Conservation (phyloP, 2,888 invertebrate genomes). For the Ectropis crepuscularia region DNA sequence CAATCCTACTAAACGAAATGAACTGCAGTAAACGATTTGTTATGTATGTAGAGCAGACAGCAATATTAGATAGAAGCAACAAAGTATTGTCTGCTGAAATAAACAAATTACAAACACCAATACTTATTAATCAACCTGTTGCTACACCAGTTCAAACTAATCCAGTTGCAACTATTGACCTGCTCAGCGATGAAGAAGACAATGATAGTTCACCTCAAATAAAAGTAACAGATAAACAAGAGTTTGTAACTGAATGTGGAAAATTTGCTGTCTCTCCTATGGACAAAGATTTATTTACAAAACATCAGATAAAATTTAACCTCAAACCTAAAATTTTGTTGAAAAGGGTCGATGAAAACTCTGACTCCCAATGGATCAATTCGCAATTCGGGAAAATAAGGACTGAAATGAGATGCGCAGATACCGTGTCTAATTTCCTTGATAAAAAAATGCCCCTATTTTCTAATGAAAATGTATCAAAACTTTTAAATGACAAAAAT, state of each 20-base stretch:
- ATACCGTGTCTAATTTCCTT: no score
- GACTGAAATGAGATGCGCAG: no score
- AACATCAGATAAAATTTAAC: slow-evolving; percentile 62
- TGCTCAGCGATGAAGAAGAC: slow-evolving; percentile 74
- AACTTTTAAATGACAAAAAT: slow-evolving; percentile 22
- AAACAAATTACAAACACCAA: slow-evolving; percentile 46
- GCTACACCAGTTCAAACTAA: slow-evolving; percentile 2
- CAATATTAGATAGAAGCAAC: slow-evolving; percentile 37
- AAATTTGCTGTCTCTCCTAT: slow-evolving; percentile 51
- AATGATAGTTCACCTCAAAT: neutral
- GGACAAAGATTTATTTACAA: slow-evolving; percentile 46
- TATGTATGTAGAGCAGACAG: slow-evolving; percentile 63
- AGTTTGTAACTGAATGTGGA: slow-evolving; percentile 67
- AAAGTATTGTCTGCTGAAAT: slow-evolving; percentile 48
- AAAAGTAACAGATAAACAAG: slow-evolving; percentile 18
- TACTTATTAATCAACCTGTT: neutral
- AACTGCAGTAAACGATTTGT: slow-evolving; percentile 53
- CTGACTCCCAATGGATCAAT: neutral
- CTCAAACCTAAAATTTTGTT: slow-evolving; percentile 62
- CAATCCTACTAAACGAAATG: slow-evolving; percentile 53
- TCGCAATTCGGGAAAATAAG: no score
- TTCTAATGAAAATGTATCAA: slow-evolving; percentile 14
- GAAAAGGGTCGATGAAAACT: slow-evolving; percentile 35
- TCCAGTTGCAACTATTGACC: slow-evolving; percentile 64
- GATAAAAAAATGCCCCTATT: neutral